phyloP scores from a whole-genome alignment of 1,140 invertebrate genomes.

The Laupala kohalensis region DNA sequence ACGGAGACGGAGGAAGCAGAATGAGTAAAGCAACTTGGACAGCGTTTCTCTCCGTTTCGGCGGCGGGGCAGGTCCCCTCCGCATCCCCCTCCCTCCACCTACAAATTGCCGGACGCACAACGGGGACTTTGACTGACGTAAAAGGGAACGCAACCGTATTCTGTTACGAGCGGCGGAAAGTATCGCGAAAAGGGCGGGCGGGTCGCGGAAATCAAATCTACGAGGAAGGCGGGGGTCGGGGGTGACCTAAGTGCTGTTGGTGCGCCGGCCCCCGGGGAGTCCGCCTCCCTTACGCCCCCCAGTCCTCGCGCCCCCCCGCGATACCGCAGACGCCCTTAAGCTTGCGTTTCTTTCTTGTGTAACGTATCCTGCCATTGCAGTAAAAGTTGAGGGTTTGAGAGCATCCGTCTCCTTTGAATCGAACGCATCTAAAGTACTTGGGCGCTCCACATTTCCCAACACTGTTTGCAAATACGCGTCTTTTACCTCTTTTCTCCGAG shows the following conservation, averaged over 20 bases:
- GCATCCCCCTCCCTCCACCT: too few species aligned
- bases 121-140: neutral
- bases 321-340: too few species aligned
- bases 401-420: too few species aligned
- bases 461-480: too few species aligned
- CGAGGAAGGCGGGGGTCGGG: too few species aligned
- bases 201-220: neutral
- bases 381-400: too few species aligned
- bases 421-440: too few species aligned
- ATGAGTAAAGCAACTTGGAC: too few species aligned
- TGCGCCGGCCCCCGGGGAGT: neutral
- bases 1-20: too few species aligned
- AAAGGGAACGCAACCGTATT: neutral
- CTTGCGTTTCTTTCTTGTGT: neutral
- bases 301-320: neutral
- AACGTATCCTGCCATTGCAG: neutral
- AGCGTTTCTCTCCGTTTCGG: too few species aligned
- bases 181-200: neutral
- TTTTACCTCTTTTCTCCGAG: too few species aligned
- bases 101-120: neutral
- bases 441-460: too few species aligned
- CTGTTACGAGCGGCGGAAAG: neutral
- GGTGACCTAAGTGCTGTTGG: neutral
- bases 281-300: neutral
- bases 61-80: neutral